phyloP scores from a whole-genome alignment of 2,113 vertebrate species.

The Tamias sibiricus region DNA sequence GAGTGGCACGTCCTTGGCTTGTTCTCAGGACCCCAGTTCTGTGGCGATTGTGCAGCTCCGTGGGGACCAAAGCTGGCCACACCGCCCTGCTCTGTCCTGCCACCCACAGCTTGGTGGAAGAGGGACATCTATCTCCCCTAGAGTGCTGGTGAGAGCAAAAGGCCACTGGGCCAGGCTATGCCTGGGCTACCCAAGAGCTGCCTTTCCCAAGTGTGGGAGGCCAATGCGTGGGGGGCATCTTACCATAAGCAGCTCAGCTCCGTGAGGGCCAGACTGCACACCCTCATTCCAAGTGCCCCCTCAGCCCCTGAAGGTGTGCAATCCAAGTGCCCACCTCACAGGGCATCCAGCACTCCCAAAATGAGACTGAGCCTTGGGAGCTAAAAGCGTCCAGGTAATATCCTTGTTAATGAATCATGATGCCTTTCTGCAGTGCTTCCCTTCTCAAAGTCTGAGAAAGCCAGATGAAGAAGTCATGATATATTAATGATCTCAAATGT shows the following conservation, averaged over 20 bases:
- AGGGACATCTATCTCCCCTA: no score
- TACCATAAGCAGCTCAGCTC: no score
- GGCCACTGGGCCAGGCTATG: neutral
- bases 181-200: no score
- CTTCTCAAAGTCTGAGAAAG: conserved; percentile 32
- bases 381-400: conserved; percentile 54
- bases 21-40: neutral
- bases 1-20: neutral
- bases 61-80: neutral
- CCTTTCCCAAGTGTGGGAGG: no score
- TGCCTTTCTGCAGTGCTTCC: conserved; percentile 24
- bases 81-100: neutral
- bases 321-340: neutral
- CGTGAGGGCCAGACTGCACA: no score
- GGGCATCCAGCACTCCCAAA: conserved; percentile 12
- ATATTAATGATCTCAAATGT: conserved; percentile 85
- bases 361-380: conserved; percentile 23
- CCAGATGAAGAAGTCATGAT: conserved; percentile 79
- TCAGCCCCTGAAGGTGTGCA: neutral
- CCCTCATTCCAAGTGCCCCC: neutral
- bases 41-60: no score
- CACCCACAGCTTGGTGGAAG: no score
- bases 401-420: conserved; percentile 56
- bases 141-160: neutral
- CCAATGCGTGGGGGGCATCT: no score